Base-by-base conservation (phyloP, 1,140 invertebrate genomes). In the Pseudomyrmex gracilis region DNA sequence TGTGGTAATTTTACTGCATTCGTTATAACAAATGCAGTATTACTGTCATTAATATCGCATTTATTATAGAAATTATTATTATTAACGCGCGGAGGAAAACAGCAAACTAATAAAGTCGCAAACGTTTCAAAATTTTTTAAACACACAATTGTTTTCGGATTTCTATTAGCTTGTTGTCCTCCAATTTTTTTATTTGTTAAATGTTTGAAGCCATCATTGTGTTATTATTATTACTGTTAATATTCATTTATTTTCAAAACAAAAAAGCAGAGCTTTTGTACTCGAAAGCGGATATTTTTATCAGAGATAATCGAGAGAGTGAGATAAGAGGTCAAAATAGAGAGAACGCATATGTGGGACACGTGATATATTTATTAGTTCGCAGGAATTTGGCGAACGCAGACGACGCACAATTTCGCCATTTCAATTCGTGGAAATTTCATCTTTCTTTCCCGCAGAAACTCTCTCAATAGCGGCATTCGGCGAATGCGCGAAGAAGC, bases 351-450 rank as follows among this genome's bases (percentile, higher is more conserved):
- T 60, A 45, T 47, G 55, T 20, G 20, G n/a, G 61, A 57, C 71
- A 73, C 55, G 55, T 47, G 20, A 34, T 43, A 45, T 47, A 43
- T 57, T 61, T 61, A 73, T 60, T 61, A 61, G 34, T 47, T 47
- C 9, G 43, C 15, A 13, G 8, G 43, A 73, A 61, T 73, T 73
- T 73, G 57, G 20, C 20, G 20, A 47, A 61, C 3, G 43, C 20
- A 47, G 43, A 73, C 43, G 13, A 47, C 57, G 10, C 12, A 47
- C 43, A 73, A 58, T 60, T 4, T 20, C 43, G 55, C 55, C 34
- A 61, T 73, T 34, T 15, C 43, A 73, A 73, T 73, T 71, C n/a
- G 49, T 34, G 34, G 51, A 71, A 57, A 71, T 71, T 73, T 58
- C 53, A 17, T 73, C 20, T 61, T 73, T 60, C 17, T 47, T 61